A percentile compares a stretch with the other conserved stretches of the same genome.
Conservation (phyloP, 2,797 vertebrate species). For the Coreius guichenoti region DNA sequence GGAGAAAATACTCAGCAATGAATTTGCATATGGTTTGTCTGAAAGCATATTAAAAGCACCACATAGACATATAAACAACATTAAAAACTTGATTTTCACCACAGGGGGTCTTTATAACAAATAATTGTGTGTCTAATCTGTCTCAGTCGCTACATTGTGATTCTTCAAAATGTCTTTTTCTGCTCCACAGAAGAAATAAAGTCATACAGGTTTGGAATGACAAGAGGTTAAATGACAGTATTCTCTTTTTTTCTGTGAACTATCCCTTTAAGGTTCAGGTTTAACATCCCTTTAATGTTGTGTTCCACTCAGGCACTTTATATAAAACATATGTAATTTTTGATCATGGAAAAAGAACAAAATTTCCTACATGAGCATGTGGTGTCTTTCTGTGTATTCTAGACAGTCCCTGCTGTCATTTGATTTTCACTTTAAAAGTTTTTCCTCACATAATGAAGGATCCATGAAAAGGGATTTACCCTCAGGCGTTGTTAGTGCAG, state of each 20-base stretch:
- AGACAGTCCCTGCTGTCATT: constrained; percentile 17
- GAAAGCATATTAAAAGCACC: no score
- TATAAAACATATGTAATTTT: constrained; percentile 5
- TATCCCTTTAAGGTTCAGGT: background rate
- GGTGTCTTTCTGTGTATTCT: background rate
- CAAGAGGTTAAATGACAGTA: background rate
- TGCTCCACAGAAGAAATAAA: background rate
- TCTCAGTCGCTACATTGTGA: background rate
- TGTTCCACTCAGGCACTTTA: background rate
- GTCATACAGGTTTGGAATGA: background rate
- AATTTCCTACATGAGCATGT: background rate
- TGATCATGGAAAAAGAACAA: background rate
- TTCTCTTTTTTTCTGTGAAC: background rate
- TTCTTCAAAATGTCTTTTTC: background rate
- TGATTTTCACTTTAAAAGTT: constrained; percentile 20
- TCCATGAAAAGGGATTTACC: constrained; percentile 6
- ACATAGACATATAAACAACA: no score
- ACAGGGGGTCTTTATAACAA: no score
- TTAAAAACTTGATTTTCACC: no score
- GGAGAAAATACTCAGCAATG: no score
- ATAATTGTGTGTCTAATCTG: background rate
- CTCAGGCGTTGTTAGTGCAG: constrained; percentile 16
- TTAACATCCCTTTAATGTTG: no score
- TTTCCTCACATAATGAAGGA: constrained; percentile 1
- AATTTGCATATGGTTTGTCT: no score